A percentile compares a stretch with the other conserved stretches of the same genome.
Evolutionary conservation across 1,140 invertebrate genomes (phyloP).

Genomic region (Coboldia fuscipes): DNA sequence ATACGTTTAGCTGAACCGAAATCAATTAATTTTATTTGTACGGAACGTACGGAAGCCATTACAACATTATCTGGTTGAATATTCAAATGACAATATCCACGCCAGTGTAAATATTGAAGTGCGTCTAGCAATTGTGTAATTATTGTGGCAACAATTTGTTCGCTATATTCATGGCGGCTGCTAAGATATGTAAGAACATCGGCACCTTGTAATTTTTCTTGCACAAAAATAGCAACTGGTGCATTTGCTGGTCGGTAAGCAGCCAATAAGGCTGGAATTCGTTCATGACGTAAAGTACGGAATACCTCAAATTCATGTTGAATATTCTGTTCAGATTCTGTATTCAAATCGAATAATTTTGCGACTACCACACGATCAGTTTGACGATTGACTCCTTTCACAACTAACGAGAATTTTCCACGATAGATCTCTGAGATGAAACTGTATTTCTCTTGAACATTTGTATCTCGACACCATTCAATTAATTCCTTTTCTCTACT

Average conservation of each 20-base stretch:
- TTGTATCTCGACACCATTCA: constrained; percentile 40
- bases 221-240: constrained; percentile 44
- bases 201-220: constrained; percentile 80
- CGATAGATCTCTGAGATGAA: constrained; percentile 67
- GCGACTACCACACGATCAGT: constrained; percentile 50
- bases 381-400: constrained; percentile 56
- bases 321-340: constrained; percentile 38
- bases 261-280: constrained; percentile 50
- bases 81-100: constrained; percentile 78
- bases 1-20: constrained; percentile 68
- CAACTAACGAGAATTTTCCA: constrained; percentile 66
- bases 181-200: constrained; percentile 76
- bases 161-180: constrained; percentile 67
- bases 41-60: constrained; percentile 64
- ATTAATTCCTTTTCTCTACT: constrained; percentile 46
- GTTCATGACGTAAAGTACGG: constrained; percentile 59
- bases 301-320: constrained; percentile 65
- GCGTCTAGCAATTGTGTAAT: constrained; percentile 68
- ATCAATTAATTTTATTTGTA: constrained; percentile 82
- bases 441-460: constrained; percentile 48
- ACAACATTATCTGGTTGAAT: constrained; percentile 94
- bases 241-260: constrained; percentile 45
- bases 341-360: constrained; percentile 52
- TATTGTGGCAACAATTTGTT: constrained; percentile 71
- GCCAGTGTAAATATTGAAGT: constrained; percentile 81